phyloP scores from a whole-genome alignment of 2,888 invertebrate genomes.

The Drosophila kokeensis region DNA sequence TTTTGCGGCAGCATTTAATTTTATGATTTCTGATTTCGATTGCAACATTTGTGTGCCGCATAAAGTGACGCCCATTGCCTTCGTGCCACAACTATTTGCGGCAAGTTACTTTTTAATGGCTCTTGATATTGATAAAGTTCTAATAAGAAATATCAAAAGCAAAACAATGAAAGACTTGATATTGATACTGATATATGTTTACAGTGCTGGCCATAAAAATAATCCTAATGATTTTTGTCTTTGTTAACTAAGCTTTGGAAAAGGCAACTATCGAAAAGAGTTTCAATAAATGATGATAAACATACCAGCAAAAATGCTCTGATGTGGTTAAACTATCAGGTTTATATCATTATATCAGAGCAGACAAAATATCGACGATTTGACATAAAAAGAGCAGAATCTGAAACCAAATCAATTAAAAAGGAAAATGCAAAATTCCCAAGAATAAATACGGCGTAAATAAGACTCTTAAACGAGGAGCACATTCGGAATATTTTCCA shows the following conservation, averaged over 20 bases:
- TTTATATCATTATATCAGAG: not conserved
- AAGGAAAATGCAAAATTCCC: rapidly evolving
- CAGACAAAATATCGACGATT: not conserved
- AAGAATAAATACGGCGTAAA: not conserved
- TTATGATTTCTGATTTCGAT: constrained; percentile 68
- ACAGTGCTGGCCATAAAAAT: not conserved
- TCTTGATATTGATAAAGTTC: constrained; percentile 45
- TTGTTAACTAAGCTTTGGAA: not conserved
- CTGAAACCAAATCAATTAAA: not conserved
- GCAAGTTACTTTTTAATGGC: constrained; percentile 37
- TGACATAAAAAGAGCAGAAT: not conserved
- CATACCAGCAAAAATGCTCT: not conserved
- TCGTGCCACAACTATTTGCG: constrained; percentile 28
- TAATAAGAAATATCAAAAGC: not conserved
- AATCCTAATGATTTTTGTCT: not conserved
- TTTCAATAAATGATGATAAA: not conserved
- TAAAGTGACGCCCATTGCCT: constrained; percentile 36
- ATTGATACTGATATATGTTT: not conserved
- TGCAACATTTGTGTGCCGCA: constrained; percentile 60
- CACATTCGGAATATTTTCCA: not conserved
- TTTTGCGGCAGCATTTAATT: constrained; percentile 58
- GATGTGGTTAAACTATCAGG: not conserved
- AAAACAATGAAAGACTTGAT: constrained; percentile 8
- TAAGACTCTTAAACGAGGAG: not conserved
- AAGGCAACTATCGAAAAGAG: not conserved